Conservation (phyloP, 2,797 vertebrate species). For the Leucoraja ocellata region DNA sequence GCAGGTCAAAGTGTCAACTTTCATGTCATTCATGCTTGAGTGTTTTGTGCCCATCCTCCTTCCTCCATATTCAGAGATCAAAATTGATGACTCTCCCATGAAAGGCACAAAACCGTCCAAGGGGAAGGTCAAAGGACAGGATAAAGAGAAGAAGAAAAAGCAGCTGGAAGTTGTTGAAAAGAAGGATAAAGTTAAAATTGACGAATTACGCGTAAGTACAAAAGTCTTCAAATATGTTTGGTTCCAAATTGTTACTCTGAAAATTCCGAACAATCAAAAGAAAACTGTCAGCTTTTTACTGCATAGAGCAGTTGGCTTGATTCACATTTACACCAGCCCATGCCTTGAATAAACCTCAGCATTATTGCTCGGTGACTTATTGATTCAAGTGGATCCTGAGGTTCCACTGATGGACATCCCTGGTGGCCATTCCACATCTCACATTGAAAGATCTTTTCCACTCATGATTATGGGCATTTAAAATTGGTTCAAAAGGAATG, state of each 20-base stretch:
- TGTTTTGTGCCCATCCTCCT: conserved; percentile 45
- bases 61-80: conserved; percentile 60
- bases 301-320: not conserved
- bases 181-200: conserved; percentile 75
- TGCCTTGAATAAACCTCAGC: too few relatives aligned
- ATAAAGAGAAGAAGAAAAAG: conserved; percentile 77
- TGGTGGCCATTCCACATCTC: too few relatives aligned
- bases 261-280: not conserved
- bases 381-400: too few relatives aligned
- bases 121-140: conserved; percentile 64
- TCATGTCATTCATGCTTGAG: conserved; percentile 57
- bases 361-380: too few relatives aligned
- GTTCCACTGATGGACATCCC: too few relatives aligned
- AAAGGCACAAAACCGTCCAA: conserved; percentile 74
- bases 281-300: not conserved
- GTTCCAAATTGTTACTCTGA: not conserved
- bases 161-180: conserved; percentile 65
- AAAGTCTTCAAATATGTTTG: not conserved
- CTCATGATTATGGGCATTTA: too few relatives aligned
- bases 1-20: conserved; percentile 52
- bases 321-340: too few relatives aligned
- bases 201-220: conserved; percentile 72
- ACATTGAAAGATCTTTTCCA: too few relatives aligned
- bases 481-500: too few relatives aligned
- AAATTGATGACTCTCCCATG: conserved; percentile 63